A percentile compares a stretch with the other conserved stretches of the same genome.
Evolutionary conservation across 2,113 vertebrate species (phyloP).

Genomic region (Forbesichthys papilliferus): DNA sequence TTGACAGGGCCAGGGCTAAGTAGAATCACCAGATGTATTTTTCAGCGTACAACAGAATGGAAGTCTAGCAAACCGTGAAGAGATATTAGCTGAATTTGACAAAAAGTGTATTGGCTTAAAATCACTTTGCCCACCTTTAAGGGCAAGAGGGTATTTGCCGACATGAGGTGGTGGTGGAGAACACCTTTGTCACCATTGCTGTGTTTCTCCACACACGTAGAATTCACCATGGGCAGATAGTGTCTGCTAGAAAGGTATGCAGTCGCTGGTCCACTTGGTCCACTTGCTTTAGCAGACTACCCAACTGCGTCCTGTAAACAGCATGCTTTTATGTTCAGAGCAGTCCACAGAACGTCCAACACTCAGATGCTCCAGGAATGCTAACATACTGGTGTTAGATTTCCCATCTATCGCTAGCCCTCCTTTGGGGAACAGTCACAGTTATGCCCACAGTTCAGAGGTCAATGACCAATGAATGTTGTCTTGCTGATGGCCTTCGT

Average conservation of each 20-base stretch:
- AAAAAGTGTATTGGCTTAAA: no score
- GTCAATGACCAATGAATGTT: conserved; percentile 48
- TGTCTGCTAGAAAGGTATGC: neutral
- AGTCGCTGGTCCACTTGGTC: conserved; percentile 3
- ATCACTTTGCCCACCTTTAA: neutral
- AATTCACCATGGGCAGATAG: conserved; percentile 45
- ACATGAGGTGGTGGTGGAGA: neutral
- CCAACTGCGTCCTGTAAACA: conserved; percentile 61
- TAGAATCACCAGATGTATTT: no score
- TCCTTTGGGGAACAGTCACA: conserved; percentile 31
- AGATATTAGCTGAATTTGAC: no score
- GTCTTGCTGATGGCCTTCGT: conserved; percentile 11
- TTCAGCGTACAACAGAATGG: no score
- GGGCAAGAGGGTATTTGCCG: neutral
- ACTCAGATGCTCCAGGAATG: conserved; percentile 61
- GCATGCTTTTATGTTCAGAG: conserved; percentile 16
- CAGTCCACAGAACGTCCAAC: conserved; percentile 30
- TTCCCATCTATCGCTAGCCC: conserved; percentile 53
- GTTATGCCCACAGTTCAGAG: conserved; percentile 49
- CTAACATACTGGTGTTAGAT: conserved; percentile 66
- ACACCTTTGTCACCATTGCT: neutral
- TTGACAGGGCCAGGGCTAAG: no score
- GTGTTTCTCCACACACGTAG: conserved; percentile 27
- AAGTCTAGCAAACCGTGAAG: no score
- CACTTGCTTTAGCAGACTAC: conserved; percentile 43